Conservation (phyloP, 2,113 vertebrate genomes). For the Crotalus horridus region DNA sequence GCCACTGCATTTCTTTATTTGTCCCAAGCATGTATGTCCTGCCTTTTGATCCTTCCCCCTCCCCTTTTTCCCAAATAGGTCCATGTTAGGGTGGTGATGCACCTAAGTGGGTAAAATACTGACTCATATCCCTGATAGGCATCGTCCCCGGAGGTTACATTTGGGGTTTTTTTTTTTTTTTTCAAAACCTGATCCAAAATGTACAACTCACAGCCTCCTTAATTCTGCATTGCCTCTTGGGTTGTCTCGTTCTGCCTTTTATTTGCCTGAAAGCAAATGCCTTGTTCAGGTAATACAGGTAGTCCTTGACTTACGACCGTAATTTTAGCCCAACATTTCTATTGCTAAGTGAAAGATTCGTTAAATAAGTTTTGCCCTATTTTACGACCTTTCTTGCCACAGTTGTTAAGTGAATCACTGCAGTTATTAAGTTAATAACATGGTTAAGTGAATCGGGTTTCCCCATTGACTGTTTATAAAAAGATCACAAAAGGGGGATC, state of each 20-base stretch:
- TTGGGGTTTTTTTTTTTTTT: neutral
- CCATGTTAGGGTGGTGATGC: neutral
- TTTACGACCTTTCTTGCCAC: neutral
- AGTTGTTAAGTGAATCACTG: neutral
- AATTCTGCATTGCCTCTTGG: neutral
- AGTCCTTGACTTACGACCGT: neutral
- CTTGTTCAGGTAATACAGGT: neutral
- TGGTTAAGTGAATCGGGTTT: neutral
- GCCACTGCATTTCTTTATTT: neutral
- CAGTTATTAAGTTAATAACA: neutral
- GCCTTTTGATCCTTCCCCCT: neutral
- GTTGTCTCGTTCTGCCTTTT: neutral
- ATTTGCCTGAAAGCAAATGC: neutral
- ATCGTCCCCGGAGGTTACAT: no score
- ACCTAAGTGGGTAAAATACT: neutral
- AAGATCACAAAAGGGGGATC: neutral
- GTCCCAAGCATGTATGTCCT: neutral
- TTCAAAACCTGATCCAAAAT: neutral
- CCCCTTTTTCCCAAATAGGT: neutral
- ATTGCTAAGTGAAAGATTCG: neutral
- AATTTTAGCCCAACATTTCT: neutral
- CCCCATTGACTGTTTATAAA: neutral
- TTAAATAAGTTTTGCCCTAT: neutral
- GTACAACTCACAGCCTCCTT: neutral
- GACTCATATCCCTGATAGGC: neutral